phyloP scores from a whole-genome alignment of 2,888 invertebrate species.

The Apamea monoglypha region DNA sequence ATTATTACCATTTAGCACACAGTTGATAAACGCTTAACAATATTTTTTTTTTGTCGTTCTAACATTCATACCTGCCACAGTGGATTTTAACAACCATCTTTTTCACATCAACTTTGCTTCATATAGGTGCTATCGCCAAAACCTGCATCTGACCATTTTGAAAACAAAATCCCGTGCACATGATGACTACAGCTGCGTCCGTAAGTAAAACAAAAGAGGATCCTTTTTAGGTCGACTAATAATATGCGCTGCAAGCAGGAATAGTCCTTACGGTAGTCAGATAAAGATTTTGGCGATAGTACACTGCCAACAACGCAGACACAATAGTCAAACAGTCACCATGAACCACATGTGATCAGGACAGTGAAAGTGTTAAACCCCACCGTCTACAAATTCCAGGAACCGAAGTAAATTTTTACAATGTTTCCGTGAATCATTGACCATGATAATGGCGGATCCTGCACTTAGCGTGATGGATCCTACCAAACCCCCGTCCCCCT shows the following conservation, averaged over 20 bases:
- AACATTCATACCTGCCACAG: not conserved
- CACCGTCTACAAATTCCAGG: conserved; percentile 14
- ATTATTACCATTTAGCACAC: not conserved
- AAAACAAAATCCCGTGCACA: too few species aligned
- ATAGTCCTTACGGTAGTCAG: too few species aligned
- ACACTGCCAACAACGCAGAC: not conserved
- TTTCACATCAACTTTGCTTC: not conserved
- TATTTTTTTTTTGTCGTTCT: not conserved
- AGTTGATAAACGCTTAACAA: not conserved
- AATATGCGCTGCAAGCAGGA: too few species aligned
- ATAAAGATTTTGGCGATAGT: too few species aligned
- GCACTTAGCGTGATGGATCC: conserved; percentile 82
- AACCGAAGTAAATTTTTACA: conserved; percentile 49
- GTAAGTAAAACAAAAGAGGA: too few species aligned
- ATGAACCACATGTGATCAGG: not conserved
- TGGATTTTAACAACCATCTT: not conserved
- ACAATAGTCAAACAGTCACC: not conserved
- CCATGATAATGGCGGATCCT: conserved; percentile 77
- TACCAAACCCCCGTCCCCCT: conserved; percentile 61
- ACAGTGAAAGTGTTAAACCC: not conserved
- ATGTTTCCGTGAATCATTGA: conserved; percentile 76
- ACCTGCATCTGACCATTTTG: too few species aligned
- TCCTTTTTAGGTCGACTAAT: too few species aligned
- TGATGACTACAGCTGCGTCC: too few species aligned
- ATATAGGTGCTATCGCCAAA: too few species aligned